Base-by-base conservation (phyloP, 2,888 invertebrate species). In the Epistrophella euchroma region DNA sequence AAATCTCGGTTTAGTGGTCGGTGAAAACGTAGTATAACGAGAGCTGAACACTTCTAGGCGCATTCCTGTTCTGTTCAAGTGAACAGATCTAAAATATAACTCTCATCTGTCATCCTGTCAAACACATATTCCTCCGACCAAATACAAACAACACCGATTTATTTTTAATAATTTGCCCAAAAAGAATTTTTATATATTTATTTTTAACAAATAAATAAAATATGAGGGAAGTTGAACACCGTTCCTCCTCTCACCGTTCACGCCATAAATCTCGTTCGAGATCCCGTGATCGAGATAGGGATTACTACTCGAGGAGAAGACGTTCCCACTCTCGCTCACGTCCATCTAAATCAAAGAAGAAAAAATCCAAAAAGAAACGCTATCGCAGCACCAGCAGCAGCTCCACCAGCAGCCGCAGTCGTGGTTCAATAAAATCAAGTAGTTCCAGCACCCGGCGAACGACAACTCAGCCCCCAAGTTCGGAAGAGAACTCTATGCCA, bases 351-450 rank as follows among this genome's bases (percentile, higher is more conserved):
- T 90, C 90, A 15, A 90, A 89, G 9, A 89, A 90, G 6, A 92
- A 90, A 50, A 91, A 91, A 35, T 88, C 88, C 15, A 91, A 91
- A 58, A 91, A 90, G 71, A 92, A 90, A 56, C 90, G 90, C 70
- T 89, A 91, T 76, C 82, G 90, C 37, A 89, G 90, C 40, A 91
- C 91, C 64, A 90, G 89, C 64, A 91, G 90, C 66, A 89, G 89
- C 2, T 89, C 89, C 4, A 88, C 89, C 28, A 87, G 77, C 22
- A 76, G 90, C 15, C 89, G 90, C 37, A 90, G 90, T 45, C 88
- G 89, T 22, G 66, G 70, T 22, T 88, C 89, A 0, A 88, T 89
- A 5, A 90, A 90, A 76, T 90, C 91, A 0, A 89, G 88, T 56
- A 87, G 88, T n/a, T 89, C 90, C 4, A 88, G 77, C 4, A 52